These are phyloP conservation scores for Atherinosoma microstoma DNA, from an alignment of 2,797 vertebrate species.

Conservation along the genomic window DNA sequence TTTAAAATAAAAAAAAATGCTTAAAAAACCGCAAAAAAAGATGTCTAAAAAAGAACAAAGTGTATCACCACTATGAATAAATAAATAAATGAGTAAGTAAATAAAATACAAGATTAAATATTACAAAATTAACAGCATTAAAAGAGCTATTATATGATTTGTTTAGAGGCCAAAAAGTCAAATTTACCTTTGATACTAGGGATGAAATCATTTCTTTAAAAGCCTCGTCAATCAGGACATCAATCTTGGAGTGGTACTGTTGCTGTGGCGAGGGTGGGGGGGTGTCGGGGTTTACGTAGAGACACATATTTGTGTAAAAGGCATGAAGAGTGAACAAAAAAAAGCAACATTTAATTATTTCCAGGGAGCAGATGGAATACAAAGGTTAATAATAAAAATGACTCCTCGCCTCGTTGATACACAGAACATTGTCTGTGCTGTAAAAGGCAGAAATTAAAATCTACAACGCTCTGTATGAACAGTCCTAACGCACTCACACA, in stretches of 20 bases:
- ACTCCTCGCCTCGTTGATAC: constrained; percentile 22
- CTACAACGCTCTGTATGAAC: constrained; percentile 52
- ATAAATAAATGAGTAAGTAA: not conserved
- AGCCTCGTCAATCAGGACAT: constrained; percentile 94
- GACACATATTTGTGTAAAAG: too few relatives aligned
- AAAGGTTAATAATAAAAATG: constrained; percentile 28
- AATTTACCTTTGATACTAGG: constrained; percentile 93
- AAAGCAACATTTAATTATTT: constrained; percentile 45
- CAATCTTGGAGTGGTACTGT: constrained; percentile 98
- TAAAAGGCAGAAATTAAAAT: constrained; percentile 47
- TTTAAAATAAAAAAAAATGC: too few relatives aligned
- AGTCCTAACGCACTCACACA: constrained; percentile 30
- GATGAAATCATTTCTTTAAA: constrained; percentile 95
- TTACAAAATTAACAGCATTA: too few relatives aligned
- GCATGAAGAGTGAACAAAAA: not conserved
- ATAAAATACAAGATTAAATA: not conserved
- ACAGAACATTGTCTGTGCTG: constrained; percentile 35
- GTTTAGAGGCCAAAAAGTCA: not conserved
- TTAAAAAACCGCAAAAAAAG: too few relatives aligned
- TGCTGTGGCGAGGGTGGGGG: constrained; percentile 79
- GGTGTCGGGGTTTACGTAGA: not conserved
- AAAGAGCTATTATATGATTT: not conserved
- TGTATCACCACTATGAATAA: too few relatives aligned
- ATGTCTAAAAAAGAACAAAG: too few relatives aligned
- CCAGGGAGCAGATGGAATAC: constrained; percentile 27